Conservation (phyloP, 64 coral and sea anemone genomes). For the Platygyra sinensis region DNA sequence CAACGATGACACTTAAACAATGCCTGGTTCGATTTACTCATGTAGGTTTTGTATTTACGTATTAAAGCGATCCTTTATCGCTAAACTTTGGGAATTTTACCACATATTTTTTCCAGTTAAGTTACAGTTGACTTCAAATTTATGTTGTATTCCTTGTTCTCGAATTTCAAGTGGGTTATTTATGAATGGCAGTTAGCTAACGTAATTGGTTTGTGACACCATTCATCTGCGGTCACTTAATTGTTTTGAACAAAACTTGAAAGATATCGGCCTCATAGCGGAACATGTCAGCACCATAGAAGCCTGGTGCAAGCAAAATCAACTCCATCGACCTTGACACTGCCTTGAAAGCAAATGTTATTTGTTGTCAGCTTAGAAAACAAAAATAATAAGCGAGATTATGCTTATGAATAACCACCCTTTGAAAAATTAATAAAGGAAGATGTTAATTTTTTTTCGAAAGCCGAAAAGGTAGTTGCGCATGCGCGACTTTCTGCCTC, state of each 20-base stretch:
- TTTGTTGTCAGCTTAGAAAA: neutral
- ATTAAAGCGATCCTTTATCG: too few species aligned
- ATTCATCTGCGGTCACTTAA: constrained; percentile 15
- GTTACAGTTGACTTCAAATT: too few species aligned
- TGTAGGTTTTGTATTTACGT: too few species aligned
- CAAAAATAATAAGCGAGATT: neutral
- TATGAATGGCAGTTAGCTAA: neutral
- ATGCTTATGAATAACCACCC: neutral
- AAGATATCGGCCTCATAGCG: neutral
- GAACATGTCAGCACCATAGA: neutral
- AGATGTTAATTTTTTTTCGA: constrained; percentile 39
- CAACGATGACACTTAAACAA: neutral
- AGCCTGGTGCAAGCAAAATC: neutral
- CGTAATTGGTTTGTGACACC: neutral
- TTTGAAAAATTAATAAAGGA: constrained; percentile 21
- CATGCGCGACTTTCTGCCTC: too few species aligned
- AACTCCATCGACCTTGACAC: neutral
- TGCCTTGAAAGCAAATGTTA: neutral
- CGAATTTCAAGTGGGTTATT: neutral
- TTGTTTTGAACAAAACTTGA: neutral
- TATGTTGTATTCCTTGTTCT: too few species aligned
- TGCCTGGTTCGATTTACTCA: too few species aligned
- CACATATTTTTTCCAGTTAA: too few species aligned
- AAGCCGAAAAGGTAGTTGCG: neutral
- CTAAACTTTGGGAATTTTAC: too few species aligned